A percentile compares a stretch with the other conserved stretches of the same genome.
phyloP scores from a whole-genome alignment of 2,113 vertebrate species.

The Deroptyus accipitrinus region DNA sequence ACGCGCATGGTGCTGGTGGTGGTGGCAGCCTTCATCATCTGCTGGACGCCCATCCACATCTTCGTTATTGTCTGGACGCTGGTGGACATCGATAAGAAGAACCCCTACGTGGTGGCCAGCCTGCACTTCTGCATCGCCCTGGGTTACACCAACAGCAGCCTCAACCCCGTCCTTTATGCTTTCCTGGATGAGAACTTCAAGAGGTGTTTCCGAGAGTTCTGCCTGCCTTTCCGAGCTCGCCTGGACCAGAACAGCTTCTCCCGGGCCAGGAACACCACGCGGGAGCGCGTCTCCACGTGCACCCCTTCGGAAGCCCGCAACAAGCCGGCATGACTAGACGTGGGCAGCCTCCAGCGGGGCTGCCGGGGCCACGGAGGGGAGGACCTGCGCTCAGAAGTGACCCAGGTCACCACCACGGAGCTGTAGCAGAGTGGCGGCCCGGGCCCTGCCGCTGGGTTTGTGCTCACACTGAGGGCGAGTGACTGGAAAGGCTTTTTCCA shows the following conservation, averaged over 20 bases:
- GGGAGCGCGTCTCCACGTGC: slow-evolving; percentile 83
- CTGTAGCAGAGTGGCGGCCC: slow-evolving; percentile 27
- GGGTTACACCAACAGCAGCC: slow-evolving; percentile 97
- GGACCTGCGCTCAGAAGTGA: slow-evolving; percentile 79
- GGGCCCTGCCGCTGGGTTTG: background rate
- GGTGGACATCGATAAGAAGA: slow-evolving; percentile 84
- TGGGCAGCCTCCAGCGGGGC: slow-evolving; percentile 56
- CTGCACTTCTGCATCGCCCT: slow-evolving; percentile 96
- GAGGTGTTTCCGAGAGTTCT: slow-evolving; percentile 93
- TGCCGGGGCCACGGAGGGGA: slow-evolving; percentile 55
- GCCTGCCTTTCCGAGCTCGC: slow-evolving; percentile 79
- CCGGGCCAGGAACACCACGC: slow-evolving; percentile 72
- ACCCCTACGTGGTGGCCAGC: slow-evolving; percentile 85
- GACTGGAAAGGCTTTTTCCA: background rate
- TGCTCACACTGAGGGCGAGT: background rate
- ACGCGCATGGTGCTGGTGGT: slow-evolving; percentile 97
- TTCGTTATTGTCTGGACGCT: slow-evolving; percentile 94
- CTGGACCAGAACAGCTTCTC: slow-evolving; percentile 84
- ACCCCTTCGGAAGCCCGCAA: slow-evolving; percentile 65
- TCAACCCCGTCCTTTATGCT: slow-evolving; percentile 94
- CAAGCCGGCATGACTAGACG: slow-evolving; percentile 83
- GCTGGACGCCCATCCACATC: slow-evolving; percentile 98
- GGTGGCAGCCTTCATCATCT: slow-evolving; percentile 94
- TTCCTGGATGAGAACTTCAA: slow-evolving; percentile 98
- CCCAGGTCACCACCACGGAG: slow-evolving; percentile 80